Evolutionary conservation across 2,888 invertebrate species (phyloP).

Genomic region (Eustalomyia histrio): DNA sequence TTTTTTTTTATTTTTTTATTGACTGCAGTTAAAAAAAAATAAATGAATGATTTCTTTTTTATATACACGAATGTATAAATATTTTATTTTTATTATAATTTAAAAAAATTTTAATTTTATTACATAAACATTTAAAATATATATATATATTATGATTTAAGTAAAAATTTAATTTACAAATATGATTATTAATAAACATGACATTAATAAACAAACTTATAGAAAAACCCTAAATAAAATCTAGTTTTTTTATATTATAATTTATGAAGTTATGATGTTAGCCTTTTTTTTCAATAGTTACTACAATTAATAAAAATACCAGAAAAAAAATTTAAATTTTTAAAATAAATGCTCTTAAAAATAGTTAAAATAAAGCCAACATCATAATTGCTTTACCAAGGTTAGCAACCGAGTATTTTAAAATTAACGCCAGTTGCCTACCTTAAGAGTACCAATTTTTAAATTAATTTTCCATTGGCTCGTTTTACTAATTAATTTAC

Average conservation of each 20-base stretch:
- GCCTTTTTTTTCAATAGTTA: too few relatives aligned
- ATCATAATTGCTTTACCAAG: too few relatives aligned
- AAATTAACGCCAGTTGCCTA: too few relatives aligned
- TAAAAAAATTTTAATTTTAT: slow-evolving; percentile 31
- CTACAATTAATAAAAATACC: too few relatives aligned
- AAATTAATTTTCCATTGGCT: too few relatives aligned
- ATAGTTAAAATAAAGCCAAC: too few relatives aligned
- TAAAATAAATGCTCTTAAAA: too few relatives aligned
- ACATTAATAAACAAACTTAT: slow-evolving; percentile 32
- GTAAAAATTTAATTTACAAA: slow-evolving; percentile 35
- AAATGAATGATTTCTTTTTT: slow-evolving; percentile 23
- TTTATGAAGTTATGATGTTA: too few relatives aligned
- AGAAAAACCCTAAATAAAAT: slow-evolving; percentile 22
- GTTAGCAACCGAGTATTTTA: too few relatives aligned
- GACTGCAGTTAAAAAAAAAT: slow-evolving; percentile 12
- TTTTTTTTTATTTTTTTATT: slow-evolving; percentile 25
- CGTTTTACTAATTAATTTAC: too few relatives aligned
- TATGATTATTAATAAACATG: slow-evolving; percentile 28
- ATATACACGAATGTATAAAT: slow-evolving; percentile 29
- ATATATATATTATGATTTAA: slow-evolving; percentile 20
- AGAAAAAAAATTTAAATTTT: too few relatives aligned
- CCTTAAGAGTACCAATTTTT: too few relatives aligned
- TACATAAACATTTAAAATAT: slow-evolving; percentile 23
- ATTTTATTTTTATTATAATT: slow-evolving; percentile 45
- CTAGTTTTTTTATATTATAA: not conserved